Conservation (phyloP, 2,797 vertebrate species). For the Artibeus lituratus region DNA sequence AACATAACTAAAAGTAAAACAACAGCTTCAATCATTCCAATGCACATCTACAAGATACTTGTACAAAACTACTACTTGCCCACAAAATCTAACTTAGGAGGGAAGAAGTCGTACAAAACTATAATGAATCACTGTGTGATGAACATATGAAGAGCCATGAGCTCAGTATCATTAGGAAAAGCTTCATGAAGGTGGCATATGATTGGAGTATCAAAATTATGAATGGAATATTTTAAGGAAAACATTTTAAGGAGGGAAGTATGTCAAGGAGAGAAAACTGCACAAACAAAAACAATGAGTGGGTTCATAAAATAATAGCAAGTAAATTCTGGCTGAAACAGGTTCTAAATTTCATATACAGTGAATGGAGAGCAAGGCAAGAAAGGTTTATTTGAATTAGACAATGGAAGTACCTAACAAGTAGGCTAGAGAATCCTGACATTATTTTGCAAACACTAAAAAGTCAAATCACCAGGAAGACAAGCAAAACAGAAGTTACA, state of each 20-base stretch:
- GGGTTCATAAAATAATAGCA: not conserved
- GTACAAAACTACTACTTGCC: not conserved
- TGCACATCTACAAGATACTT: not conserved
- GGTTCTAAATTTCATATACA: not conserved
- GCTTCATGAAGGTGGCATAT: not conserved
- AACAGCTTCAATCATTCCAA: not conserved
- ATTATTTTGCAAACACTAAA: not conserved
- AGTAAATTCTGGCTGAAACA: not conserved
- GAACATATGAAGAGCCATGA: not conserved
- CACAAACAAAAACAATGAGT: not conserved
- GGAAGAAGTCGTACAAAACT: not conserved
- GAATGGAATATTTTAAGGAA: not conserved
- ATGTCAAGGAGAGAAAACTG: not conserved
- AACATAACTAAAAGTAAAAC: not conserved
- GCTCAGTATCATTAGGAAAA: not conserved
- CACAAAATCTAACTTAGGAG: not conserved
- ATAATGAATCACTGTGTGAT: not conserved
- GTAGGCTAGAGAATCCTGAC: not conserved
- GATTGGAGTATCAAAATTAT: not conserved
- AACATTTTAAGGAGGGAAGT: not conserved
- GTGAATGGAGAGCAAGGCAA: not conserved
- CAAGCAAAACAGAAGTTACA: not conserved
- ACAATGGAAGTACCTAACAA: not conserved
- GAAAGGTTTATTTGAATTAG: not conserved
- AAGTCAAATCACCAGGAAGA: not conserved